Conservation (phyloP, 2,113 vertebrate genomes). For the Neolamprologus brichardi region DNA sequence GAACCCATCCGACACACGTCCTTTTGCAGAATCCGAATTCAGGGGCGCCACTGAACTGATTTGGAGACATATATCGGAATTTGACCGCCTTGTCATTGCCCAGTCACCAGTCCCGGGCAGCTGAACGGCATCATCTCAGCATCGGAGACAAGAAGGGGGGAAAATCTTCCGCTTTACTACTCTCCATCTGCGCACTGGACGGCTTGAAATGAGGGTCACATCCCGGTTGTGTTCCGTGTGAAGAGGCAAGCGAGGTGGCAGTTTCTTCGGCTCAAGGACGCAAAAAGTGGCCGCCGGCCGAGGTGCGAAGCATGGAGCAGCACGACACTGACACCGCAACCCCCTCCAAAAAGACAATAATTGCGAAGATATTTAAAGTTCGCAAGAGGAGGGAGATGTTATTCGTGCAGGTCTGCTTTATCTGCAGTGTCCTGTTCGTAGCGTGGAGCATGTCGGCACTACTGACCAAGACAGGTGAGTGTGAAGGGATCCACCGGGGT, state of each 20-base stretch:
- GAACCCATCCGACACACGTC: not conserved
- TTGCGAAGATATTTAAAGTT: conserved; percentile 83
- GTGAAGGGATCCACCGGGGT: not conserved
- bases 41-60: conserved; percentile 36
- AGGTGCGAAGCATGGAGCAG: conserved; percentile 54
- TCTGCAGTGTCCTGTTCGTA: conserved; percentile 87
- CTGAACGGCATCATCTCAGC: conserved; percentile 15
- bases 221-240: conserved; percentile 39
- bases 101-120: not conserved
- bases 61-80: conserved; percentile 18
- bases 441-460: conserved; percentile 83
- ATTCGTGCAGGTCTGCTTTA: conserved; percentile 83
- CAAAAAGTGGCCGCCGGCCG: conserved; percentile 34
- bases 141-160: not conserved
- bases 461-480: conserved; percentile 84
- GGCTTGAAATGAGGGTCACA: conserved; percentile 54
- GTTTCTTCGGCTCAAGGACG: conserved; percentile 52
- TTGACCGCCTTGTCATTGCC: conserved; percentile 63
- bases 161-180: conserved; percentile 3
- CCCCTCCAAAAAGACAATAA: conserved; percentile 68
- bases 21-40: not conserved
- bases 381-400: conserved; percentile 90
- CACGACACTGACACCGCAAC: conserved; percentile 40
- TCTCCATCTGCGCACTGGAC: conserved; percentile 24
- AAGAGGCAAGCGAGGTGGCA: conserved; percentile 22